A percentile compares a stretch with the other conserved stretches of the same genome.
Evolutionary conservation across 1,140 invertebrate genomes (phyloP).

Genomic region (Nasonia longicornis): DNA sequence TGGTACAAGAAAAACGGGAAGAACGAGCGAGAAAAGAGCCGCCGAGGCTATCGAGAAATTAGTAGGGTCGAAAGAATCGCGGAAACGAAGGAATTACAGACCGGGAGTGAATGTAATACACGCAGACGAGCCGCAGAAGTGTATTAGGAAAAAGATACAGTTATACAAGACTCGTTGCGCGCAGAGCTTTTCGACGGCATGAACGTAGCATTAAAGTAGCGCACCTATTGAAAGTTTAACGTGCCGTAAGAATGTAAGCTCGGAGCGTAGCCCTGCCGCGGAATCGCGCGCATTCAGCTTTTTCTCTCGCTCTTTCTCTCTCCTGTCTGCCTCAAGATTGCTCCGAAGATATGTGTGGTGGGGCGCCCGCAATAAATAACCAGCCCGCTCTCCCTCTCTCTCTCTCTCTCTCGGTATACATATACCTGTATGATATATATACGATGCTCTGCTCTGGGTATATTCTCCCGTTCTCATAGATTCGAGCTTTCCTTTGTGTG

Average conservation of each 20-base stretch:
- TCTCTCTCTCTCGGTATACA: not conserved
- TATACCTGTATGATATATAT: not conserved
- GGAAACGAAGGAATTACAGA: not conserved
- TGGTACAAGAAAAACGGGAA: not conserved
- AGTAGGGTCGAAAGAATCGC: not conserved
- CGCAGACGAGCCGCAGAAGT: not conserved
- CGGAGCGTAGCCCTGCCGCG: not conserved
- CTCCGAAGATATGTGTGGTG: slow-evolving; percentile 50
- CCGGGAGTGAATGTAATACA: not conserved
- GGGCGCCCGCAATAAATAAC: slow-evolving; percentile 54
- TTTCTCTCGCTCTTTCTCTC: slow-evolving; percentile 41
- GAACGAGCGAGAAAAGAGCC: not conserved
- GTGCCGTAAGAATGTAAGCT: slow-evolving; percentile 53
- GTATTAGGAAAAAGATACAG: not conserved
- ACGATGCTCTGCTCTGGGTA: not conserved
- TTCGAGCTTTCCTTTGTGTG: slow-evolving; percentile 12
- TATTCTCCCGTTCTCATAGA: not conserved
- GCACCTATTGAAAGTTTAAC: slow-evolving; percentile 57
- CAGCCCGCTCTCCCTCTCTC: not conserved
- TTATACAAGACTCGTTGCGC: not conserved
- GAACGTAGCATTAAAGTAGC: slow-evolving; percentile 53
- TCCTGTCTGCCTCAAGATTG: slow-evolving; percentile 47
- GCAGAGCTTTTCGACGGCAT: slow-evolving; percentile 32
- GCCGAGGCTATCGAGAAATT: not conserved
- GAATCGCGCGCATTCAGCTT: slow-evolving; percentile 54